These are phyloP conservation scores for Phymastichus coffea DNA, from an alignment of 1,140 invertebrate species.

Conservation along the genomic window DNA sequence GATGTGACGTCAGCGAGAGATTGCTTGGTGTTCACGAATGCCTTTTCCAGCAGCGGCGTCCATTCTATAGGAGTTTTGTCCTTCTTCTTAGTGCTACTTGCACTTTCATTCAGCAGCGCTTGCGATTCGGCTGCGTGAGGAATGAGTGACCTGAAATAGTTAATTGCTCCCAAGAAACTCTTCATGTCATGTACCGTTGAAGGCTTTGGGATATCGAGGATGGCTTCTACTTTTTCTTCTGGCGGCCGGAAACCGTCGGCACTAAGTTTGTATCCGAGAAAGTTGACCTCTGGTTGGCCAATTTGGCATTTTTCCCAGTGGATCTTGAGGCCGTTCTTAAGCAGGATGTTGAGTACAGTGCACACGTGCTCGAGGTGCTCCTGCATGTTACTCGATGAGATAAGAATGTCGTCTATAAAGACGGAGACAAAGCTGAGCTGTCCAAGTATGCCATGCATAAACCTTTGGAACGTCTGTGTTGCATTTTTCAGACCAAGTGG, in stretches of 20 bases:
- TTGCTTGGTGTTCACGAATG: background rate
- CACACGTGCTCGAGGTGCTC: conserved; percentile 26
- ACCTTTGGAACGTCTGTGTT: conserved; percentile 52
- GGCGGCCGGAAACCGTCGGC: background rate
- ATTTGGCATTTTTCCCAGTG: conserved; percentile 40
- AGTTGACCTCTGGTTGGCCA: conserved; percentile 6
- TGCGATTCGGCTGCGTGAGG: conserved; percentile 32
- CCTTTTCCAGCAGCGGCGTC: background rate
- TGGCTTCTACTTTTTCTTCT: background rate
- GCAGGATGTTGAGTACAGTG: conserved; percentile 25
- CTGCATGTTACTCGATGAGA: conserved; percentile 13
- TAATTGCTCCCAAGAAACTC: conserved; percentile 31
- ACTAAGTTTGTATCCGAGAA: background rate
- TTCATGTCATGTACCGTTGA: background rate
- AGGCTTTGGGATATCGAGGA: background rate
- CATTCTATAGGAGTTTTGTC: background rate
- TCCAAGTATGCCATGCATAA: conserved; percentile 40
- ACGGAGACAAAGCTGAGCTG: conserved; percentile 34
- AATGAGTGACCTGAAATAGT: conserved; percentile 34
- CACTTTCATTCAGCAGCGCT: no score
- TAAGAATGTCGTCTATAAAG: no score
- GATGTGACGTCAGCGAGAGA: background rate
- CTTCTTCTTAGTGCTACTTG: conserved; percentile 15
- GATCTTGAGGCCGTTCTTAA: conserved; percentile 26
- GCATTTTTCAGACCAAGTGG: no score